phyloP scores from a whole-genome alignment of 2,113 vertebrate genomes.

The Gavialis gangeticus region DNA sequence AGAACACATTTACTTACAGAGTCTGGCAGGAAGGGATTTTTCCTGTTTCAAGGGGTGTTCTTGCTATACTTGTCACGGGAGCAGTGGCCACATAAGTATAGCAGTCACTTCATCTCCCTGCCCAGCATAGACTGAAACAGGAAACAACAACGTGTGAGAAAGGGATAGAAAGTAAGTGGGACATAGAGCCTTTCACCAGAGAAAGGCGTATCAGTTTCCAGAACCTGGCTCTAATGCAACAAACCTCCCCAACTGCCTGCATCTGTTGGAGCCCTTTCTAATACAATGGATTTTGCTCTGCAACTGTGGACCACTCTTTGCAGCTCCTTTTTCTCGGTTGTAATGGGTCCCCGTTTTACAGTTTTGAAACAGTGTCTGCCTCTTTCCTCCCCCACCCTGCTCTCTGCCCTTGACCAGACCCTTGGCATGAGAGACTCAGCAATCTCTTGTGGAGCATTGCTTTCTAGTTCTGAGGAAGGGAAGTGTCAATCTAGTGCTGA shows the following conservation, averaged over 20 bases:
- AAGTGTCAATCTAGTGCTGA: too few species aligned
- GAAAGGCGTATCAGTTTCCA: background rate
- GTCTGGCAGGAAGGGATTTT: background rate
- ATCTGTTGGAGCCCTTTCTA: background rate
- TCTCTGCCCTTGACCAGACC: too few species aligned
- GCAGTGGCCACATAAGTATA: background rate
- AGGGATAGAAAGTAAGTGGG: background rate
- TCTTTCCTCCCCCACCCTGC: too few species aligned
- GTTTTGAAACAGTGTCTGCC: too few species aligned
- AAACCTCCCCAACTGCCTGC: background rate
- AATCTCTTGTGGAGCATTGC: too few species aligned
- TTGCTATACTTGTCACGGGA: background rate
- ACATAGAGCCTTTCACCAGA: background rate
- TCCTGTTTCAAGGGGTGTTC: background rate
- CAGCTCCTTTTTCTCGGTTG: background rate
- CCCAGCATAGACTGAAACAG: background rate
- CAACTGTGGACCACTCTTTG: background rate
- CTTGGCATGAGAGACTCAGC: too few species aligned
- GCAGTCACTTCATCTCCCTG: background rate
- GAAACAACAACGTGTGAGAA: background rate
- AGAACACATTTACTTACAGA: background rate
- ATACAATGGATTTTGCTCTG: background rate
- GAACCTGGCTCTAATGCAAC: background rate
- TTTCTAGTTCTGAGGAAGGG: too few species aligned
- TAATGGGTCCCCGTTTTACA: too few species aligned